Base-by-base conservation (phyloP, 2,113 vertebrate species). In the Paralichthys olivaceus region DNA sequence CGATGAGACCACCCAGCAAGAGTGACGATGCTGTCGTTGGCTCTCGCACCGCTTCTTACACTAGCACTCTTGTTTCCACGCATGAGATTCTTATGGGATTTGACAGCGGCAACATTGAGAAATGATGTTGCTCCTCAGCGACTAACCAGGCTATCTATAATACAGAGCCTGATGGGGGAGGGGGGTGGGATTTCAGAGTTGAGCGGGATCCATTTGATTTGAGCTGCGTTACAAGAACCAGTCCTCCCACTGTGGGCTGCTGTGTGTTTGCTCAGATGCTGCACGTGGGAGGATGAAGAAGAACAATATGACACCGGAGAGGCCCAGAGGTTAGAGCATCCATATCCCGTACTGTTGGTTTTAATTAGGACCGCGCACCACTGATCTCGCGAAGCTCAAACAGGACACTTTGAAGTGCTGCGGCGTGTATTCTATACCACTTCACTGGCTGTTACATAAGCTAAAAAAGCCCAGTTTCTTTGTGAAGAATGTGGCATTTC, bases 41-140 rank as follows among this genome's bases (percentile, higher is more conserved):
- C 70, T 56, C 61, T 55, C 55, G 54, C 65, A 34, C 45, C 12
- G 26, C 69, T 66, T 54, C 67, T 79, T 77, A 73, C 49, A 53
- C 19, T 8, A 81, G 75, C 40, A 19, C 49, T 65, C 86, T 53
- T 69, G 80, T 83, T 71, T 86, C 62, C 60, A 67, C 22, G 45
- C 72, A 32, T 69, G 61, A 78, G 25, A 77, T 47, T 81, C 83
- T 86, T 81, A 81, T 61, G 66, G 76, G 75, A 85, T 87, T 87
- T 83, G 80, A 79, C 83, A 81, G 67, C 26, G 0, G 72, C 72
- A 77, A 68, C 54, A 69, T 17, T 84, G 78, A 84, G 65, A 84
- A 87, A 81, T 77, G 28, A 82, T 75, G 79, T 79, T 70, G 72
- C 74, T 72, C 54, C 77, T 56, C 78, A 65, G 75, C 40, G 58